Conservation (phyloP, 2,113 vertebrate genomes). For the Noctilio leporinus region DNA sequence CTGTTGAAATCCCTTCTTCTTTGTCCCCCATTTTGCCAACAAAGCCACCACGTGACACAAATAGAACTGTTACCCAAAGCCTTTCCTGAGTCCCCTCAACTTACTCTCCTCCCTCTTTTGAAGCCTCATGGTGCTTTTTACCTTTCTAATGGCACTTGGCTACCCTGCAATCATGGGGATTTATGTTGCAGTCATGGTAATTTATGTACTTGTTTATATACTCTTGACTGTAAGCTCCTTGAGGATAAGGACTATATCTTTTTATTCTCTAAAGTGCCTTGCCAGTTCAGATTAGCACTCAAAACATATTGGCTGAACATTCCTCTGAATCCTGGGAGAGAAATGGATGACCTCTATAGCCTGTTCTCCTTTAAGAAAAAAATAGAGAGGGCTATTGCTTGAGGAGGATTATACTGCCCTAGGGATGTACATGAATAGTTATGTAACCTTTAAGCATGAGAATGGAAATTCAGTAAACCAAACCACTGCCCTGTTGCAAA, state of each 20-base stretch:
- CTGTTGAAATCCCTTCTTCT: not conserved
- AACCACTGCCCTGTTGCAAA: not conserved
- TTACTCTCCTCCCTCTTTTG: not conserved
- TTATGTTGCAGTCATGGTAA: not conserved
- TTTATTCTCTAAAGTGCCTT: not conserved
- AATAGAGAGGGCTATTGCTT: not conserved
- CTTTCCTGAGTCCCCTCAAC: not conserved
- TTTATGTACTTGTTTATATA: not conserved
- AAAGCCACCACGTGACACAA: not conserved
- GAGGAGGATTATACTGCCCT: not conserved
- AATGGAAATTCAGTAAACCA: not conserved
- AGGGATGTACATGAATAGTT: not conserved
- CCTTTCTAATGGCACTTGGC: not conserved
- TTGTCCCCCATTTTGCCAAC: not conserved
- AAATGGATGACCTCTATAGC: not conserved
- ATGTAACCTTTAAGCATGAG: not conserved
- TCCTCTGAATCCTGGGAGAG: not conserved
- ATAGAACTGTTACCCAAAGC: not conserved
- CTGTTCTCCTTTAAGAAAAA: not conserved
- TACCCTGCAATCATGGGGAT: not conserved
- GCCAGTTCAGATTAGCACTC: not conserved
- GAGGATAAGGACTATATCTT: not conserved
- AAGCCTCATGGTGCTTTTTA: not conserved
- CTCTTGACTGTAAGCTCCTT: not conserved
- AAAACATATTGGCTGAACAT: not conserved